Conservation (phyloP, 2,888 invertebrate species). For the Alsophila aescularia region DNA sequence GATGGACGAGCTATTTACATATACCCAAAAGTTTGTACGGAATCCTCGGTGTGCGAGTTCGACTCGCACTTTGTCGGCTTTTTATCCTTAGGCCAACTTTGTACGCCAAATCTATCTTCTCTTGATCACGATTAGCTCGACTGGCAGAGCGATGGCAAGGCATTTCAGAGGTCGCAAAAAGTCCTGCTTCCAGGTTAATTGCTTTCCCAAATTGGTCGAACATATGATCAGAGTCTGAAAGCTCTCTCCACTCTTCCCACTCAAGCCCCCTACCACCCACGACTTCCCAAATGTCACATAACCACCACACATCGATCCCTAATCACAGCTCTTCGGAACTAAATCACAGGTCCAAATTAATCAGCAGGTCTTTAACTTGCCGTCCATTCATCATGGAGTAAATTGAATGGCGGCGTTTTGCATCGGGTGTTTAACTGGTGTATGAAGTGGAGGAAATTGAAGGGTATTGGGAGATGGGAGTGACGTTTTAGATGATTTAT, state of each 20-base stretch:
- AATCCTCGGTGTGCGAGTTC: no score
- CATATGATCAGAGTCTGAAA: neutral
- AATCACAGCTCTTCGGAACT: slow-evolving; percentile 15
- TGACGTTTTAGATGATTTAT: slow-evolving; percentile 10
- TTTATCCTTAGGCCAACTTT: no score
- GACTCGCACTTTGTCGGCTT: no score
- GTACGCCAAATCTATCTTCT: no score
- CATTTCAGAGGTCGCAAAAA: no score
- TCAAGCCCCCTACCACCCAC: neutral
- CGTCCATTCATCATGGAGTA: slow-evolving; percentile 18
- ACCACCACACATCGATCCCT: neutral
- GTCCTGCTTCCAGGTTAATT: no score
- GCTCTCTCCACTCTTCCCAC: slow-evolving; percentile 2
- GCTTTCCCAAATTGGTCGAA: no score
- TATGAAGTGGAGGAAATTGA: slow-evolving; percentile 1
- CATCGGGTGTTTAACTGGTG: slow-evolving; percentile 9
- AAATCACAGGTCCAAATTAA: slow-evolving; percentile 18
- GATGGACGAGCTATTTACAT: no score
- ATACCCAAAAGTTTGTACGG: no score
- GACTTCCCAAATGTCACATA: slow-evolving; percentile 5
- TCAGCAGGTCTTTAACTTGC: slow-evolving; percentile 12
- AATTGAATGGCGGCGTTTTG: slow-evolving; percentile 11
- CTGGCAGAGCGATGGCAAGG: no score
- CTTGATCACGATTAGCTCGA: no score
- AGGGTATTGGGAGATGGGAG: neutral